Base-by-base conservation (phyloP, 2,797 vertebrate genomes). In the Paramormyrops hopkinsi region DNA sequence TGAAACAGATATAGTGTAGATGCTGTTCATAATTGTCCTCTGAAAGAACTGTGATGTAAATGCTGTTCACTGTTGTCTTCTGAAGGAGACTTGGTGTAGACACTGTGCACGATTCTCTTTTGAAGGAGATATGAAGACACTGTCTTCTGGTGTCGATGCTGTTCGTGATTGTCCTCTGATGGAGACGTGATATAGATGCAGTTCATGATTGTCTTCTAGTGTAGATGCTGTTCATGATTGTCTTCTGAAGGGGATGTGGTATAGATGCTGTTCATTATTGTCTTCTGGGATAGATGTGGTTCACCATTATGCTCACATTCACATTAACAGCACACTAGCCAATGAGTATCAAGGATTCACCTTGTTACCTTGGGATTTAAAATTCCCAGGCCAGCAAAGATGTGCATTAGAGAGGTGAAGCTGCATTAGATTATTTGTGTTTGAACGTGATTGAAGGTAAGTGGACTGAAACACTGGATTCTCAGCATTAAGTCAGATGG, bases 401-500 rank as follows among this genome's bases (percentile, higher is more conserved):
- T 25, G 41, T 25, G 46, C 85, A 59, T 54, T 19, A n/a, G 14
- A 59, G 44, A 65, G 59, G 41, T 19, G 1, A 41, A 14, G 46
- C 89, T 89, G 8, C 46, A 56, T 44, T 22, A 48, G 5, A 82
- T 48, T 41, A 65, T 82, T 19, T 59, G 51, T 69, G 85, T 50
- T 50, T 59, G 37, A 59, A 44, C 50, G 46, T 88, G 46, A 89
- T 83, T 85, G 88, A 29, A 88, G 41, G 87, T 53, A 85, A 44
- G 56, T 88, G 48, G 56, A 69, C 89, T 48, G 65, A 62, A 88
- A 59, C 48, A 3, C n/a, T 44, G 79, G 56, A 86, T 53, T 84
- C 11, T 54, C 62, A 79, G 87, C 89, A 87, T 88, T 59, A 56
- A 29, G 83, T 82, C 41, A 88, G 37, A 48, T 89, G 88, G 54